phyloP scores from a whole-genome alignment of 2,888 invertebrate species.

The Sylvicola cinctus region DNA sequence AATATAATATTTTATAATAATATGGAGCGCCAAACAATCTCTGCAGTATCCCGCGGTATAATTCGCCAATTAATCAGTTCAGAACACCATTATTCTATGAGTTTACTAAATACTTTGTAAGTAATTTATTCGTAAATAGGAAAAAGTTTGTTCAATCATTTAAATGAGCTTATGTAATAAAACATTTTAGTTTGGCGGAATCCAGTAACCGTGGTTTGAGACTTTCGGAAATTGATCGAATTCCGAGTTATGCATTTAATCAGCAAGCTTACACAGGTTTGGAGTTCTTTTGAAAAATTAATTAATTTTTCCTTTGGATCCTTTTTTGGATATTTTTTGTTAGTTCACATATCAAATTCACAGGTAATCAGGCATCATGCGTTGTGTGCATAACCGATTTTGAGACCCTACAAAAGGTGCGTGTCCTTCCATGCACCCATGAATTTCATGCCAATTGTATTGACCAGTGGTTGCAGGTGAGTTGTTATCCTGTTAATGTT shows the following conservation, averaged over 20 bases:
- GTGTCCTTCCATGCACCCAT: conserved; percentile 86
- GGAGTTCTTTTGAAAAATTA: conserved; percentile 3
- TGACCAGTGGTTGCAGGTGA: conserved; percentile 92
- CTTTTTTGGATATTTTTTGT: too few relatives aligned
- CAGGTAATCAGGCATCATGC: conserved; percentile 76
- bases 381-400: conserved; percentile 97
- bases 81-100: too few relatives aligned
- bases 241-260: conserved; percentile 74
- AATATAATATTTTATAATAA: conserved; percentile 15
- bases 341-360: too few relatives aligned
- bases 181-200: conserved; percentile 80
- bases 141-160: too few relatives aligned
- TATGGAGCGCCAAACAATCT: conserved; percentile 13
- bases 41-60: conserved; percentile 25
- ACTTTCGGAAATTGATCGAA: conserved; percentile 71
- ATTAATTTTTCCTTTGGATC: too few relatives aligned
- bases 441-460: conserved; percentile 95
- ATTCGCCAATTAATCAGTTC: too few relatives aligned
- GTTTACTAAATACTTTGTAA: conserved; percentile 53
- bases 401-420: conserved; percentile 70
- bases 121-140: conserved; percentile 58
- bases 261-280: conserved; percentile 45
- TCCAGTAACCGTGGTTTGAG: conserved; percentile 77
- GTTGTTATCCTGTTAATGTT: conserved; percentile 15
- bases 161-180: too few relatives aligned